A percentile compares a stretch with the other conserved stretches of the same genome.
Evolutionary conservation across 2,888 invertebrate genomes (phyloP).

Genomic region (Leptinotarsa haldemani): DNA sequence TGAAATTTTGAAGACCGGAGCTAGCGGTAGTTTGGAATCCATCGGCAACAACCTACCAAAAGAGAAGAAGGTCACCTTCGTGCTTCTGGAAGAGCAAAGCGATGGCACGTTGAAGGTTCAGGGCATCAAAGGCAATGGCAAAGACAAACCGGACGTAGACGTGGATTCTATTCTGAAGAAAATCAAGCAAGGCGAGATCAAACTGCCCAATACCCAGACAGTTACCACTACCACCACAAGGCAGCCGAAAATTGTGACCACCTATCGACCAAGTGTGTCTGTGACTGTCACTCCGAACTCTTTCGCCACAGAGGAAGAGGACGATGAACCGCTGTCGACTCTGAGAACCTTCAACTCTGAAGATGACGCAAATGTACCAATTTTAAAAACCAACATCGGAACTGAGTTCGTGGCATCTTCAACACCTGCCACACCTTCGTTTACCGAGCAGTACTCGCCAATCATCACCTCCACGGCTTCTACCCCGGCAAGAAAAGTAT

Average conservation of each 20-base stretch:
- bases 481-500: conserved; percentile 25
- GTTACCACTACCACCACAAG: conserved; percentile 41
- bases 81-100: conserved; percentile 85
- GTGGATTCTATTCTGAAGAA: conserved; percentile 84
- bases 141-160: conserved; percentile 78
- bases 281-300: conserved; percentile 61
- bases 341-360: conserved; percentile 37
- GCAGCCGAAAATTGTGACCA: conserved; percentile 37
- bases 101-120: conserved; percentile 89
- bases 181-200: conserved; percentile 85
- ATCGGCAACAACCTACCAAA: conserved; percentile 73
- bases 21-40: conserved; percentile 79
- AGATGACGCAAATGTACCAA: conserved; percentile 50
- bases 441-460: conserved; percentile 56
- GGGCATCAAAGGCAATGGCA: conserved; percentile 82
- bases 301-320: conserved; percentile 51
- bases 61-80: conserved; percentile 87
- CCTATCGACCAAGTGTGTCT: conserved; percentile 42
- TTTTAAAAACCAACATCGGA: conserved; percentile 56
- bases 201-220: conserved; percentile 72
- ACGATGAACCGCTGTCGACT: conserved; percentile 11
- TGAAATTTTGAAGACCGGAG: conserved; percentile 82
- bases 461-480: conserved; percentile 53
- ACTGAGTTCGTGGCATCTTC: conserved; percentile 59
- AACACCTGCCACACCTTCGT: conserved; percentile 48